Base-by-base conservation (phyloP, 2,888 invertebrate genomes). In the Sialis fuliginosa region DNA sequence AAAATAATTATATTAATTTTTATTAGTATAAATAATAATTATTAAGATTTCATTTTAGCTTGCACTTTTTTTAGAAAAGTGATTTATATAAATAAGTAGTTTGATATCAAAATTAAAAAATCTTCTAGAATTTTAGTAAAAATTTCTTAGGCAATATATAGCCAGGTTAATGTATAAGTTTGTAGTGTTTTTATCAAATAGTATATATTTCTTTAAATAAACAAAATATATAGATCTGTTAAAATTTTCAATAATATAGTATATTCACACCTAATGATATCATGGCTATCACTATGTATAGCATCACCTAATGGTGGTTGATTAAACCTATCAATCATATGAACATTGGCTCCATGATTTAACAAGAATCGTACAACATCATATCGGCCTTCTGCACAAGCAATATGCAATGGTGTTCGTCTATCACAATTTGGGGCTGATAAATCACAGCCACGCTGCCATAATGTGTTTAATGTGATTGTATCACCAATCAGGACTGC, bases 341-440 rank as follows among this genome's bases (percentile, higher is more conserved):
- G 90, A 4, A 92, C 85, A 45, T 80, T 84, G 0, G 87, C 87
- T 0, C 92, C 92, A 56, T 81, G 75, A 46, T 73, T 70, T 31
- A 93, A 67, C 33, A 92, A 67, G 60, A 77, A 80, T 52, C 79
- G 75, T 0, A 89, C 83, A 1, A 85, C 70, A 0, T 70, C 60
- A 1, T 71, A 52, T 49, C 82, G 75, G 0, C 88, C 88, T 52
- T 79, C 72, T 44, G 77, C 67, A 34, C 83, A 79, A 0, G 91
- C 89, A 48, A 87, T 73, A 57, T 92, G 91, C 0, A 92, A 67
- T 0, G 87, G 79, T 0, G 88, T 87, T 49, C 83, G 74, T 32
- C 76, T 72, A 60, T 88, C 88, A 22, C 79, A 77, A 60, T 87
- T 83, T 4, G 71, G 68, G 0, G 75, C 73, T 6, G 82, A 81